These are phyloP conservation scores for Drosophila ananassae DNA, from an alignment of 1,140 invertebrate genomes.

Conservation along the genomic window DNA sequence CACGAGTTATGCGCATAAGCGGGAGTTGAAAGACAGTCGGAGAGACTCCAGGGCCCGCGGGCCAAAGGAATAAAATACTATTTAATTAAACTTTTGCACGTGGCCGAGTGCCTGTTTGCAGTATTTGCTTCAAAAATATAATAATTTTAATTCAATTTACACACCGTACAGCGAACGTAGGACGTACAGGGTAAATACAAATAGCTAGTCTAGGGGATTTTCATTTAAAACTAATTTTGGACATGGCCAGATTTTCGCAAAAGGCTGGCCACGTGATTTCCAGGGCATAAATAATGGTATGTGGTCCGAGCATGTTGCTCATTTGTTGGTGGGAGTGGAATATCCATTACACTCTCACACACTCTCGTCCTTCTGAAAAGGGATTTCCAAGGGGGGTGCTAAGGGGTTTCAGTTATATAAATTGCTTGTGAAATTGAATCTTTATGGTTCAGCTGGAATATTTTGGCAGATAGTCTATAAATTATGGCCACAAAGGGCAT, in stretches of 20 bases:
- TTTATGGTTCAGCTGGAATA: conserved; percentile 83
- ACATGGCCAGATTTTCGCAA: conserved; percentile 32
- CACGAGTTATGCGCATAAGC: conserved; percentile 70
- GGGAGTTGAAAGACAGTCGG: conserved; percentile 9
- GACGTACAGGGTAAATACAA: conserved; percentile 6
- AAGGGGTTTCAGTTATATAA: conserved; percentile 73
- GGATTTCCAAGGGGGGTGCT: neutral
- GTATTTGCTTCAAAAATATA: conserved; percentile 55
- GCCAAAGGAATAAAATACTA: conserved; percentile 65
- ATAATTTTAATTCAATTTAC: conserved; percentile 79
- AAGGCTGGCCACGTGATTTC: conserved; percentile 51
- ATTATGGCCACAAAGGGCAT: conserved; percentile 82
- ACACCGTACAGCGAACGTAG: conserved; percentile 1
- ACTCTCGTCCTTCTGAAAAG: neutral
- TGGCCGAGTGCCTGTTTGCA: conserved; percentile 27
- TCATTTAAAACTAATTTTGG: conserved; percentile 46
- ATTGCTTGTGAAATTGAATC: conserved; percentile 83
- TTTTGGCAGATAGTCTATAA: conserved; percentile 83
- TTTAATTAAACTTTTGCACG: conserved; percentile 80
- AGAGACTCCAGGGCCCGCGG: conserved; percentile 10
- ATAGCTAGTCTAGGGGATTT: conserved; percentile 10
- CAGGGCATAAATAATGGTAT: conserved; percentile 65
- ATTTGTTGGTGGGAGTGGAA: conserved; percentile 44
- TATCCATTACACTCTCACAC: neutral
- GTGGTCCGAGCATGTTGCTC: conserved; percentile 65